These are phyloP conservation scores for Peucedramus taeniatus DNA, from an alignment of 2,113 vertebrate genomes.

Conservation along the genomic window DNA sequence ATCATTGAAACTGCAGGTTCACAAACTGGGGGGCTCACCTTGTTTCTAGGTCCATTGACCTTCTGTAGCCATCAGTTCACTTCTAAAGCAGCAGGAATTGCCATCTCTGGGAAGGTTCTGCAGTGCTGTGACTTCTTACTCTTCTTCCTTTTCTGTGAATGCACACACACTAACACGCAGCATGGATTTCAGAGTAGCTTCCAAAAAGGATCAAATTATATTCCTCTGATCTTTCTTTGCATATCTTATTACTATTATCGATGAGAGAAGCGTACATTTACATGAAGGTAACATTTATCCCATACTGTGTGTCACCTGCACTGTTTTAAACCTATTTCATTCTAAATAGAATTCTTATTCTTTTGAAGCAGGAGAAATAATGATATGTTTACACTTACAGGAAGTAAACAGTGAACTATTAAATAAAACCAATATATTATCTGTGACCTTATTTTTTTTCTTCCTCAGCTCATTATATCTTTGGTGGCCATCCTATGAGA, in stretches of 20 bases:
- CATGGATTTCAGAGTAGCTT: background rate
- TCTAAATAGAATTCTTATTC: background rate
- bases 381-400: background rate
- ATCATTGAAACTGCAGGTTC: background rate
- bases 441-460: background rate
- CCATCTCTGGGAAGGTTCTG: background rate
- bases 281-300: background rate
- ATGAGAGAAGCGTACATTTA: background rate
- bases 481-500: background rate
- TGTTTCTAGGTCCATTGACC: background rate
- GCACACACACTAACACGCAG: background rate
- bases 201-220: background rate
- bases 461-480: background rate
- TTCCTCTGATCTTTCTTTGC: background rate
- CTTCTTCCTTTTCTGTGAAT: background rate
- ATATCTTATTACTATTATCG: background rate
- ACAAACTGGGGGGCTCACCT: background rate
- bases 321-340: background rate
- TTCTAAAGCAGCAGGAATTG: background rate
- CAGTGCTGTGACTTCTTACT: background rate
- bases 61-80: background rate
- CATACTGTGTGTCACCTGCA: background rate
- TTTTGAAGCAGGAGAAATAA: constrained; percentile 29
- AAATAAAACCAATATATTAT: background rate
- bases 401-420: background rate